Conservation (phyloP, 2,888 invertebrate genomes). For the Andrena marginata region DNA sequence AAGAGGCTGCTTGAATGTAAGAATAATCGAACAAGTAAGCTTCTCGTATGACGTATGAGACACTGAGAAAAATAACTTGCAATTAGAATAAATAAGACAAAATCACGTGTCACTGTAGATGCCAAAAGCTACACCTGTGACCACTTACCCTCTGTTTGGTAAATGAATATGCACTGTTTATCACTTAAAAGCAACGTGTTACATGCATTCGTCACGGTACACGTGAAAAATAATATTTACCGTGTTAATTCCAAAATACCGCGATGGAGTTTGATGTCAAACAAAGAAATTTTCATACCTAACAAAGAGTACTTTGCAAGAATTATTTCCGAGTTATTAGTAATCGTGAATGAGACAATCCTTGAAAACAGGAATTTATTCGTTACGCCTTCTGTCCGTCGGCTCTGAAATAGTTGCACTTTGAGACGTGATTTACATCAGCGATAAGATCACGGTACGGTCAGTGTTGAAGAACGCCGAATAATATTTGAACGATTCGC, state of each 20-base stretch:
- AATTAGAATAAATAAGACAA: not conserved
- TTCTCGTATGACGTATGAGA: not conserved
- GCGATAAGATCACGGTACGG: not conserved
- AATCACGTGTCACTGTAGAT: no score
- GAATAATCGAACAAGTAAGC: not conserved
- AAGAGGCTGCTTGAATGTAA: not conserved
- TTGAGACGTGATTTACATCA: constrained; percentile 26
- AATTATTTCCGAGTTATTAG: not conserved
- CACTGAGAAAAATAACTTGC: not conserved
- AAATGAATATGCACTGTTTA: no score
- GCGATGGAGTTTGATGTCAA: not conserved
- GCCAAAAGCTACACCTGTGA: no score
- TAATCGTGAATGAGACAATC: constrained; percentile 6
- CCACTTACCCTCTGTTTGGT: no score
- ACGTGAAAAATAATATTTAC: not conserved
- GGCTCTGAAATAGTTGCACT: constrained; percentile 35
- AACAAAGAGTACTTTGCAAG: not conserved
- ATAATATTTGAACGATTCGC: constrained; percentile 32
- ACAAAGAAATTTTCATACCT: not conserved
- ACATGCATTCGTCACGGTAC: not conserved
- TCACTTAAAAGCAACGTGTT: not conserved
- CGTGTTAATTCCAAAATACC: not conserved
- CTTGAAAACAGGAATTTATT: not conserved
- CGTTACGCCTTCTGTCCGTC: not conserved
- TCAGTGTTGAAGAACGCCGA: constrained; percentile 15